Conservation (phyloP, 2,113 vertebrate genomes). For the Centropristis striata region DNA sequence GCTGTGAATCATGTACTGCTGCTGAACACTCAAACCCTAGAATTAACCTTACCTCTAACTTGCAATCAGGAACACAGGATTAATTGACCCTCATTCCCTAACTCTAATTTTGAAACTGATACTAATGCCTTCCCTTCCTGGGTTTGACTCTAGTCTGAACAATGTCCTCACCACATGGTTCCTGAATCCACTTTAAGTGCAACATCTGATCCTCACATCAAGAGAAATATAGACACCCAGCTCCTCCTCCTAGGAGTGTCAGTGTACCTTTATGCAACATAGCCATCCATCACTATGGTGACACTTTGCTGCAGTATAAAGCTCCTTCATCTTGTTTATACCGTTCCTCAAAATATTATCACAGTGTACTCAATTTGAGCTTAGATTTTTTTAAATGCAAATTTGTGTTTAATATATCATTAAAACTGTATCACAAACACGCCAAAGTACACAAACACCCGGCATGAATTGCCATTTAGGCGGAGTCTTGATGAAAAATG, state of each 20-base stretch:
- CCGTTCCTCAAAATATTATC: background rate
- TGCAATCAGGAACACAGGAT: background rate
- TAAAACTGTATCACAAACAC: background rate
- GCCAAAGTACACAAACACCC: background rate
- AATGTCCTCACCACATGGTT: background rate
- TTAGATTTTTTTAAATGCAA: background rate
- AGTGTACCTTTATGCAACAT: background rate
- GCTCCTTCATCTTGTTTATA: background rate
- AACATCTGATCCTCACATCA: background rate
- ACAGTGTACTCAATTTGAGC: background rate
- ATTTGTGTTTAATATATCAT: too few species aligned
- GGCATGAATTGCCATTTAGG: background rate
- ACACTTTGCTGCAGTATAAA: background rate
- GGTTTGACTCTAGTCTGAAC: background rate
- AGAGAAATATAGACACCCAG: background rate
- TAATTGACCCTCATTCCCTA: background rate
- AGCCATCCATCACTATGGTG: background rate
- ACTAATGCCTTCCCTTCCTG: too few species aligned
- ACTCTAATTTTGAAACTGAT: conserved; percentile 7
- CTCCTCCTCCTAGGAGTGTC: background rate
- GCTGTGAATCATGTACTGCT: background rate
- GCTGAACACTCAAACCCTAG: background rate
- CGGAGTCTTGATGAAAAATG: background rate
- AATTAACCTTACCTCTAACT: background rate
- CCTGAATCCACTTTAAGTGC: background rate